These are phyloP conservation scores for Tolypeutes matacus DNA, from an alignment of 2,797 vertebrate genomes.

Conservation along the genomic window DNA sequence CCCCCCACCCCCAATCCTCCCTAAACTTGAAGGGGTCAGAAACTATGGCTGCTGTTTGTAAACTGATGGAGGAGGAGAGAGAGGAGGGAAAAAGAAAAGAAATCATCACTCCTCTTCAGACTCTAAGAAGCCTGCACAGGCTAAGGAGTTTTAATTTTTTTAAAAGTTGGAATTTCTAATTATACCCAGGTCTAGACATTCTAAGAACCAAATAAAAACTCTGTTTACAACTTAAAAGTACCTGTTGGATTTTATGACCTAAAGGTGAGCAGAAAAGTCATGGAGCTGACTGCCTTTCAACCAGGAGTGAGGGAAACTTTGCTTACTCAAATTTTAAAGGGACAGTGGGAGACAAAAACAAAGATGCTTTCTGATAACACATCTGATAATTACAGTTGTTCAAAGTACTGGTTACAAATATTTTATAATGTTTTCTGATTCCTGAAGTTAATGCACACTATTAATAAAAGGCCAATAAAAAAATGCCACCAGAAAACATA, in stretches of 20 bases:
- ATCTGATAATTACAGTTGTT: constrained; percentile 40
- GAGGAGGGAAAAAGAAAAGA: not conserved
- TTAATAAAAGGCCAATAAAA: constrained; percentile 45
- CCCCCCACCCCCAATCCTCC: not conserved
- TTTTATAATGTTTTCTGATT: constrained; percentile 43
- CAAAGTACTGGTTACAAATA: constrained; percentile 2
- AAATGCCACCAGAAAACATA: not conserved
- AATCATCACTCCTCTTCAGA: not conserved
- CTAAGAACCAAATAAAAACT: not conserved
- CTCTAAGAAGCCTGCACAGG: not conserved
- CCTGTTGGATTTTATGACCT: not conserved
- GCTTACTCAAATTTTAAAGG: constrained; percentile 36
- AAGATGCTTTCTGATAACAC: not conserved
- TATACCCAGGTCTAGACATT: not conserved
- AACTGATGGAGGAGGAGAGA: not conserved
- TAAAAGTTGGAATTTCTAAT: constrained; percentile 10
- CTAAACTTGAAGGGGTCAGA: not conserved
- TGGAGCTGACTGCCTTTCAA: not conserved
- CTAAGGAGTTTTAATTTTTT: constrained; percentile 3
- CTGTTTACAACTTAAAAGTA: constrained; percentile 13
- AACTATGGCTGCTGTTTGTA: not conserved
- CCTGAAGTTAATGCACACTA: constrained; percentile 20
- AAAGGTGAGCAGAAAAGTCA: not conserved
- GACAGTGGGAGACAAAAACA: not conserved
- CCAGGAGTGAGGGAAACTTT: not conserved